These are phyloP conservation scores for Trissolcus basalis DNA, from an alignment of 1,140 invertebrate genomes.

Conservation along the genomic window DNA sequence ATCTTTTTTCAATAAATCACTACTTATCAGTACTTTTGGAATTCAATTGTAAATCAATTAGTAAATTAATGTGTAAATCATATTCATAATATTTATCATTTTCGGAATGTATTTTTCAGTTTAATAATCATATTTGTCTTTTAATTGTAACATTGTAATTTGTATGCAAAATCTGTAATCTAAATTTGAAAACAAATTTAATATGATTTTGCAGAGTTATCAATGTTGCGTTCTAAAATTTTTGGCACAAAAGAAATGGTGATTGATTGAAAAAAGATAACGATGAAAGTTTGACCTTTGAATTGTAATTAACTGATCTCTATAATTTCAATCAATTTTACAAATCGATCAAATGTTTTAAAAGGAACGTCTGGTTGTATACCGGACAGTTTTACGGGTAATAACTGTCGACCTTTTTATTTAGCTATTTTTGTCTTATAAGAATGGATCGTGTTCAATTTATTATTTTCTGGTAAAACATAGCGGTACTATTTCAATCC, in stretches of 20 bases:
- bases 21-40: no score
- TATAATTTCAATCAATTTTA: conserved; percentile 21
- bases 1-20: no score
- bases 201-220: no score
- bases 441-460: conserved; percentile 10
- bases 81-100: no score
- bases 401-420: conserved; percentile 31
- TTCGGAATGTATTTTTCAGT: background rate
- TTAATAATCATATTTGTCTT: background rate
- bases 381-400: conserved; percentile 38
- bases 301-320: background rate
- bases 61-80: no score
- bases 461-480: background rate
- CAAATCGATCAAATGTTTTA: conserved; percentile 24
- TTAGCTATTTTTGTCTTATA: conserved; percentile 13
- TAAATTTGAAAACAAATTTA: no score
- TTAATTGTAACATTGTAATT: no score
- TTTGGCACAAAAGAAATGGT: background rate
- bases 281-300: background rate
- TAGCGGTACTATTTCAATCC: background rate
- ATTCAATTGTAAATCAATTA: no score
- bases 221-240: no score
- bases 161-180: no score
- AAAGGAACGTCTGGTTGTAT: conserved; percentile 1
- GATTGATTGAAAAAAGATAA: background rate